Evolutionary conservation across 1,140 invertebrate species (phyloP).

Genomic region (Lineus longissimus): DNA sequence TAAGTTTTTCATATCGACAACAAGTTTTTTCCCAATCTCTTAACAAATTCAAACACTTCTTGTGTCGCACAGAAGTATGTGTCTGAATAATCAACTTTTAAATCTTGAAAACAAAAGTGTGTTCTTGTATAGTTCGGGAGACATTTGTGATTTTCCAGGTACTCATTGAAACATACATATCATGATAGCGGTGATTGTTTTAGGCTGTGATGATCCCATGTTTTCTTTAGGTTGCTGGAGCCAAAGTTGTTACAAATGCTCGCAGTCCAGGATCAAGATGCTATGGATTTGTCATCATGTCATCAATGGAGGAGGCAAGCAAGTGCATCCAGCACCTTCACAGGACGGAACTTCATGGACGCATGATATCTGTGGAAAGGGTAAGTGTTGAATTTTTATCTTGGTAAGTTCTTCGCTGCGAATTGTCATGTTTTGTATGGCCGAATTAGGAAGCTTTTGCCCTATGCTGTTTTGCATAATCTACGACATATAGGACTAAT

Average conservation of each 20-base stretch:
- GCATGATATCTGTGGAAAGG: conserved; percentile 89
- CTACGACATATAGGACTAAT: no score
- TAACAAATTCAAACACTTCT: conserved; percentile 1
- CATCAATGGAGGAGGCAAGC: conserved; percentile 77
- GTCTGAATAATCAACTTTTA: background rate
- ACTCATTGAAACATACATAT: no score
- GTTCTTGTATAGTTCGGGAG: no score
- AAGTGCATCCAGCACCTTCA: conserved; percentile 86
- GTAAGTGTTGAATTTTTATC: conserved; percentile 55
- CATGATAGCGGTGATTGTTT: no score
- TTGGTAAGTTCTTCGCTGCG: background rate
- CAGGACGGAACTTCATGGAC: conserved; percentile 84
- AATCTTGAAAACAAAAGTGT: background rate
- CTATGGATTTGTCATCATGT: conserved; percentile 94
- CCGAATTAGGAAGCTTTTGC: background rate
- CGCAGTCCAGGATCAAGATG: conserved; percentile 83
- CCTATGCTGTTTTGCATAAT: no score
- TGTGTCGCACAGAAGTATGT: background rate
- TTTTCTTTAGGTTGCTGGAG: conserved; percentile 65
- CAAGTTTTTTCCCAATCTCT: background rate
- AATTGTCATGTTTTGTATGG: background rate
- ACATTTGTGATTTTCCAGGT: no score
- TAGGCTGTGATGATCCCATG: no score
- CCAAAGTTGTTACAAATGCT: conserved; percentile 94
- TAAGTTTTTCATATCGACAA: conserved; percentile 51